A percentile compares a stretch with the other conserved stretches of the same genome.
phyloP scores from a whole-genome alignment of 2,797 vertebrate species.

The Anguilla megastoma region DNA sequence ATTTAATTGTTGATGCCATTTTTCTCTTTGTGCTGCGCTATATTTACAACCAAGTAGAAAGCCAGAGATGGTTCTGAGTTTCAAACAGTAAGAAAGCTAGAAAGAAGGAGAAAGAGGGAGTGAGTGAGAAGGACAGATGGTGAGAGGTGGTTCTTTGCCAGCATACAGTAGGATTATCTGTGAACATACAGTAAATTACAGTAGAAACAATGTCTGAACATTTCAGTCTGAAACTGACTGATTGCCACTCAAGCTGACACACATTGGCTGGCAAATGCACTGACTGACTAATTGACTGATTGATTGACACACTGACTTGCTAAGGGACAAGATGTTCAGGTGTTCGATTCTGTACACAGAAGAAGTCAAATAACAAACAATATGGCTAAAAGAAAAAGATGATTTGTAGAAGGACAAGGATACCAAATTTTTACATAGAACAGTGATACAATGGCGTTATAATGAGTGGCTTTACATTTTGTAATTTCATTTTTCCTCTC shows the following conservation, averaged over 20 bases:
- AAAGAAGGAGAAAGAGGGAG: constrained; percentile 33
- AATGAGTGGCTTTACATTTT: background rate
- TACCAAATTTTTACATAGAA: background rate
- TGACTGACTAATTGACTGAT: constrained; percentile 32
- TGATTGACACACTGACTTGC: constrained; percentile 40
- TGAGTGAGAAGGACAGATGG: constrained; percentile 29
- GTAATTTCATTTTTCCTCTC: background rate
- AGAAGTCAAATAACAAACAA: background rate
- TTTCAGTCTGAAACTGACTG: constrained; percentile 25
- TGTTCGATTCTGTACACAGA: constrained; percentile 21
- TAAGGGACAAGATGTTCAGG: constrained; percentile 25
- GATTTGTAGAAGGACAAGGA: background rate
- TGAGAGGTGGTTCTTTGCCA: constrained; percentile 26
- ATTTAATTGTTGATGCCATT: background rate
- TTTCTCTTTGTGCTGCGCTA: background rate
- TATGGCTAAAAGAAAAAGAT: constrained; percentile 29
- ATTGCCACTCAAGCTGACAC: constrained; percentile 10
- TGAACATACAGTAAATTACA: constrained; percentile 36
- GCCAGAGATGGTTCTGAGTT: constrained; percentile 13
- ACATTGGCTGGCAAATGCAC: constrained; percentile 19
- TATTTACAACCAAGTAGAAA: background rate
- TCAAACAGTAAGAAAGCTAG: constrained; percentile 3
- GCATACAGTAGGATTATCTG: constrained; percentile 22
- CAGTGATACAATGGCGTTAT: background rate
- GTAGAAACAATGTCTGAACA: constrained; percentile 18